Conservation (phyloP, 2,797 vertebrate genomes). For the Bovichtus diacanthus region DNA sequence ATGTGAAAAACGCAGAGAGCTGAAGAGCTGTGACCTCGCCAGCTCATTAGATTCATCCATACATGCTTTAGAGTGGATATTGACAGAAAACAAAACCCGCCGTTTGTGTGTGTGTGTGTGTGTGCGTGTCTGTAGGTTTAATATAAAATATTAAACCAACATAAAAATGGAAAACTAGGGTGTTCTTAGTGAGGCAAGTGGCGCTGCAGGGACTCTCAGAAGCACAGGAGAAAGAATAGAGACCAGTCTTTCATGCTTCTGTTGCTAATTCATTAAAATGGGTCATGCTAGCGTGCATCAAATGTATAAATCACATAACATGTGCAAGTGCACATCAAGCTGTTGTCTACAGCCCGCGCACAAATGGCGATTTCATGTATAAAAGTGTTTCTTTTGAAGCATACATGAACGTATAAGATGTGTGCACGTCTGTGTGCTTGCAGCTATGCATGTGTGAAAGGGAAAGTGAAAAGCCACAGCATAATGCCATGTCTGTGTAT, state of each 20-base stretch:
- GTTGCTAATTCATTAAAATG: conserved; percentile 65
- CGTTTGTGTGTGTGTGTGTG: no score
- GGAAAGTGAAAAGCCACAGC: conserved; percentile 4
- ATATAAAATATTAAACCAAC: conserved; percentile 19
- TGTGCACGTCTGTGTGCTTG: not conserved
- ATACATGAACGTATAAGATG: not conserved
- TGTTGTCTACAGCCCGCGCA: not conserved
- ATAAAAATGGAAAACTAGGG: not conserved
- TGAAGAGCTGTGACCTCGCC: conserved; percentile 9
- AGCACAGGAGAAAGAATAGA: conserved; percentile 30
- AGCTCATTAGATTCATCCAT: not conserved
- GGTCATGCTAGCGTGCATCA: conserved; percentile 53
- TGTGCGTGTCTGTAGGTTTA: conserved; percentile 1
- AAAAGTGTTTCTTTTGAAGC: conserved; percentile 28
- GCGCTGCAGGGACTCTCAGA: conserved; percentile 19
- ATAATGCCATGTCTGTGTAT: conserved; percentile 24
- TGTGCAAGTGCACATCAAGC: conserved; percentile 2
- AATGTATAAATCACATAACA: conserved; percentile 23
- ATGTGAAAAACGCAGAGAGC: no score
- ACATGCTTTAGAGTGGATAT: conserved; percentile 3
- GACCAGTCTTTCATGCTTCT: conserved; percentile 47
- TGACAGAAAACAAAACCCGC: not conserved
- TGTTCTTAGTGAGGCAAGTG: conserved; percentile 1
- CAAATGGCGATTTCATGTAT: conserved; percentile 39
- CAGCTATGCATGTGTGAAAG: conserved; percentile 7